These are phyloP conservation scores for Morpho deidamia DNA, from an alignment of 2,888 invertebrate species.

Conservation along the genomic window DNA sequence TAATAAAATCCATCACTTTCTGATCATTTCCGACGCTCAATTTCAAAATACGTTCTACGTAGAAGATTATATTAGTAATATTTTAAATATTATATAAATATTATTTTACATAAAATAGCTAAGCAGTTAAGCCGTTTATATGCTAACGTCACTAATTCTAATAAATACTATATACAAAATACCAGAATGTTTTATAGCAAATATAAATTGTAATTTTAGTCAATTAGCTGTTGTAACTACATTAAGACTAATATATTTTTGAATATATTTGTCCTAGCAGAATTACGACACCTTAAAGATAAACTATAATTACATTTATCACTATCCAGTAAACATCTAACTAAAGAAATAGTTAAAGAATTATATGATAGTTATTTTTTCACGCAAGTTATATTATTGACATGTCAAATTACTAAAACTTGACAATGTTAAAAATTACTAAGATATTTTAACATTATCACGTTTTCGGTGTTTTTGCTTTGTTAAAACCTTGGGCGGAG, in stretches of 20 bases:
- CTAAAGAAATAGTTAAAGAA: not conserved
- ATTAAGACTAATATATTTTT: not conserved
- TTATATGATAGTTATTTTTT: too few species aligned
- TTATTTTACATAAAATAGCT: slow-evolving; percentile 74
- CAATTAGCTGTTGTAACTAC: slow-evolving; percentile 7
- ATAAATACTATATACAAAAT: slow-evolving; percentile 77
- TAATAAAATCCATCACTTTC: slow-evolving; percentile 1
- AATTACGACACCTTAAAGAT: slow-evolving; percentile 7
- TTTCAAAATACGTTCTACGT: slow-evolving; percentile 25
- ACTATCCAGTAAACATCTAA: not conserved
- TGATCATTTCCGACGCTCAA: slow-evolving; percentile 3
- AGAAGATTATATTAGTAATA: slow-evolving; percentile 40
- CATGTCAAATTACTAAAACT: not conserved
- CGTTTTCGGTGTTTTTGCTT: not conserved
- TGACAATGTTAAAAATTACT: slow-evolving; percentile 1
- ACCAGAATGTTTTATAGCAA: slow-evolving; percentile 57
- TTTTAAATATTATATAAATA: slow-evolving; percentile 75
- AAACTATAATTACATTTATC: not conserved
- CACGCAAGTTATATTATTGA: too few species aligned
- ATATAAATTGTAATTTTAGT: slow-evolving; percentile 9
- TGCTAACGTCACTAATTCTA: slow-evolving; percentile 71
- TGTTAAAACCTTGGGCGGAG: not conserved
- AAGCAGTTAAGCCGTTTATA: slow-evolving; percentile 70
- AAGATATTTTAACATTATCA: not conserved
- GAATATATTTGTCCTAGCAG: not conserved